phyloP scores from a whole-genome alignment of 2,888 invertebrate species.

The Tipula vernalis region DNA sequence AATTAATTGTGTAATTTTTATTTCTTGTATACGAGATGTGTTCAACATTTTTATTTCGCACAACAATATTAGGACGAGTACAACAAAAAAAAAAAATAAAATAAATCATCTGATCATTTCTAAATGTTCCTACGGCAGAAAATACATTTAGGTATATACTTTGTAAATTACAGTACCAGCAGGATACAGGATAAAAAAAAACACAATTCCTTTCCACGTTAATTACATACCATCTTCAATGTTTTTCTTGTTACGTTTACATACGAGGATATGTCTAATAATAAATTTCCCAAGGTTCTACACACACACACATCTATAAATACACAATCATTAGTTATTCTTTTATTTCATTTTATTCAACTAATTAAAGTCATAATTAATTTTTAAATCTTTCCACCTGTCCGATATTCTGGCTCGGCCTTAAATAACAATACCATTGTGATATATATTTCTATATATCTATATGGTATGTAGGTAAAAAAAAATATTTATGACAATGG shows the following conservation, averaged over 20 bases:
- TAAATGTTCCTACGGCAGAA: neutral
- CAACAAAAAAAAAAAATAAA: neutral
- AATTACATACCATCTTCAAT: neutral
- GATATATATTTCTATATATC: neutral
- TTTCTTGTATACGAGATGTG: neutral
- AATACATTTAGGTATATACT: neutral
- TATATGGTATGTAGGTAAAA: neutral
- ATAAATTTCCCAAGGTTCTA: neutral
- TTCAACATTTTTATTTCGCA: neutral
- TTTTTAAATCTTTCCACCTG: slow-evolving; percentile 4
- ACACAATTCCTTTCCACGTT: neutral
- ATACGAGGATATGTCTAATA: neutral
- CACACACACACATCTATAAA: neutral
- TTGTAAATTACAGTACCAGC: neutral
- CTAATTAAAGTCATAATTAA: slow-evolving; percentile 4
- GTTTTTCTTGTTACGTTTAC: neutral
- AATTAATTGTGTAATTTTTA: neutral
- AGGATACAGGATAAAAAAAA: neutral
- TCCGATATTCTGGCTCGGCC: neutral
- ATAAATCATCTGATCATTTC: neutral
- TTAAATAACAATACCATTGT: neutral
- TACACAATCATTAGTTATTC: neutral
- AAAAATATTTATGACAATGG: neutral
- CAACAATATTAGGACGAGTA: neutral
- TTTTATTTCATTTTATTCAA: slow-evolving; percentile 4